These are phyloP conservation scores for Patiria miniata DNA, from an alignment of 35 echinoderm and acorn worm genomes.

Conservation along the genomic window DNA sequence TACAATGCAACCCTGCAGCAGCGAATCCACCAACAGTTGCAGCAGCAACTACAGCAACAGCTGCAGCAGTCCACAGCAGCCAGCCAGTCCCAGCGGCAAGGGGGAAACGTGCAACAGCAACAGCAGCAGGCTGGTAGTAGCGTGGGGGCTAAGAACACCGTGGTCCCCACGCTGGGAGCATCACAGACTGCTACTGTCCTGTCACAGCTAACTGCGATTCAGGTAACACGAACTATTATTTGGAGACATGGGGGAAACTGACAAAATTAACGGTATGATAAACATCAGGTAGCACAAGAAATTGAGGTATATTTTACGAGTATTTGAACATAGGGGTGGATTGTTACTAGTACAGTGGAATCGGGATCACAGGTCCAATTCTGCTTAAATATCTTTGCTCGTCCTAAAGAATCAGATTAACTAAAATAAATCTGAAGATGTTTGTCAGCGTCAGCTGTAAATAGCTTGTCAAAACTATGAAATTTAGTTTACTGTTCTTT, in stretches of 20 bases:
- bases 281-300: too few relatives aligned
- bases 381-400: too few relatives aligned
- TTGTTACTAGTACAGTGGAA: too few relatives aligned
- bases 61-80: slow-evolving; percentile 44
- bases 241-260: neutral
- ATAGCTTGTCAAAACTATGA: too few relatives aligned
- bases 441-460: too few relatives aligned
- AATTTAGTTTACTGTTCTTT: too few relatives aligned
- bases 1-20: slow-evolving; percentile 64
- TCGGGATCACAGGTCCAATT: too few relatives aligned
- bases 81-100: slow-evolving; percentile 24
- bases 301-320: too few relatives aligned
- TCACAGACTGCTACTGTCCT: slow-evolving; percentile 2
- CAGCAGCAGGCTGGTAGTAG: slow-evolving; percentile 31
- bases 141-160: neutral
- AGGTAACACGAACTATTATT: neutral
- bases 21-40: slow-evolving; percentile 43
- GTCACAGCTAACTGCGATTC: slow-evolving; percentile 3
- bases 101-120: slow-evolving; percentile 21
- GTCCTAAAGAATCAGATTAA: too few relatives aligned
- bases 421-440: too few relatives aligned
- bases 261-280: too few relatives aligned
- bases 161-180: neutral
- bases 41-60: slow-evolving; percentile 49
- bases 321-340: too few relatives aligned